Evolutionary conservation across 2,888 invertebrate species (phyloP).

Genomic region (Lycophotia porphyrea): DNA sequence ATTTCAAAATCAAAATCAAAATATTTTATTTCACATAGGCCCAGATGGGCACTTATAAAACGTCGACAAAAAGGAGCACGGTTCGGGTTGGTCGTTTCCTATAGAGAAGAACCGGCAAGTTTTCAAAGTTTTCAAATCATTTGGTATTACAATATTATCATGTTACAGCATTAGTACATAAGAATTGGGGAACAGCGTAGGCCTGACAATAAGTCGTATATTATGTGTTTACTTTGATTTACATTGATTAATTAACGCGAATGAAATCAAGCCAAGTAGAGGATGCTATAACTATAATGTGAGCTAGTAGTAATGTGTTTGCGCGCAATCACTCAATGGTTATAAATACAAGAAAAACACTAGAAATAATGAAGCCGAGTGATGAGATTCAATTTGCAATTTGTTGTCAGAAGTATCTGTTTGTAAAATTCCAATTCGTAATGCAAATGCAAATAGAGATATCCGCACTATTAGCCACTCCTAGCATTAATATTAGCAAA

Average conservation of each 20-base stretch:
- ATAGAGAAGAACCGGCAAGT: too few relatives aligned
- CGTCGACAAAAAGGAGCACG: too few relatives aligned
- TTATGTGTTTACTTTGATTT: slow-evolving; percentile 31
- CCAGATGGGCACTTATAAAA: too few relatives aligned
- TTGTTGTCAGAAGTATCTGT: slow-evolving; percentile 23
- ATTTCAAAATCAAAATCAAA: too few relatives aligned
- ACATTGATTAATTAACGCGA: slow-evolving; percentile 12
- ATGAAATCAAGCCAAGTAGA: slow-evolving; percentile 44
- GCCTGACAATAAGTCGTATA: too few relatives aligned
- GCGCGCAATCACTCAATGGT: slow-evolving; percentile 59
- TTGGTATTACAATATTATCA: too few relatives aligned
- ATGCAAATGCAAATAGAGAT: not conserved
- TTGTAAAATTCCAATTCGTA: not conserved
- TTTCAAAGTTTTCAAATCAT: too few relatives aligned
- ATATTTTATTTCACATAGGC: too few relatives aligned
- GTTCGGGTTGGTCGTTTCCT: too few relatives aligned
- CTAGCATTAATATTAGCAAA: not conserved
- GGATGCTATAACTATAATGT: slow-evolving; percentile 59
- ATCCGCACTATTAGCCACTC: not conserved
- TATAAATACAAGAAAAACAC: slow-evolving; percentile 39
- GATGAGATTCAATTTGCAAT: slow-evolving; percentile 19
- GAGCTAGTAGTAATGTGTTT: slow-evolving; percentile 37
- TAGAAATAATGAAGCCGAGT: slow-evolving; percentile 12
- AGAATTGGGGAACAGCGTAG: too few relatives aligned
- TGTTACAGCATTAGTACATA: too few relatives aligned